Conservation (phyloP, 2,888 invertebrate genomes). For the Allygus modestus region DNA sequence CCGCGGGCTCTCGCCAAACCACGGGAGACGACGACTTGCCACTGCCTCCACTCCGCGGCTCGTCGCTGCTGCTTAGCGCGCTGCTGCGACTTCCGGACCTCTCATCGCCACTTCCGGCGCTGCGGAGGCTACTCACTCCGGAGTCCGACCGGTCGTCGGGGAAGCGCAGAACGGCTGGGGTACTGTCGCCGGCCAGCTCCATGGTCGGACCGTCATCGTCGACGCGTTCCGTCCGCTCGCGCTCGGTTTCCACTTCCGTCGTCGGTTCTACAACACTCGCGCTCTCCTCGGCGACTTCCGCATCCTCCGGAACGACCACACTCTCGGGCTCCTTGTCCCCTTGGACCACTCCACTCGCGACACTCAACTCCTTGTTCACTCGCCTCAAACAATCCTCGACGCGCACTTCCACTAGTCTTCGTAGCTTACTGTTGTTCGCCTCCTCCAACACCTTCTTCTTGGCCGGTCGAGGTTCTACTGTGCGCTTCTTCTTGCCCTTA, state of each 20-base stretch:
- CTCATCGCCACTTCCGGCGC: conserved; percentile 82
- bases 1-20: conserved; percentile 75
- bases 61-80: conserved; percentile 86
- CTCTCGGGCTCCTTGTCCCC: conserved; percentile 53
- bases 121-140: conserved; percentile 86
- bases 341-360: conserved; percentile 60
- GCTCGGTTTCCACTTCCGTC: conserved; percentile 68
- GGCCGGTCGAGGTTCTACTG: conserved; percentile 62
- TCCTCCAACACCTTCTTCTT: conserved; percentile 75
- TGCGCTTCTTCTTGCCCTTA: conserved; percentile 66
- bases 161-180: conserved; percentile 72
- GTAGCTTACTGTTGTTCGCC: conserved; percentile 75
- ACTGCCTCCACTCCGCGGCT: no score
- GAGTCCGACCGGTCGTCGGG: conserved; percentile 77
- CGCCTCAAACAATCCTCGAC: conserved; percentile 74
- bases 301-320: not conserved
- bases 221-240: conserved; percentile 71
- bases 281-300: conserved; percentile 43
- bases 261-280: conserved; percentile 65
- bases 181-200: conserved; percentile 73
- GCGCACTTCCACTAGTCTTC: conserved; percentile 73
- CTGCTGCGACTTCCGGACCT: conserved; percentile 86
- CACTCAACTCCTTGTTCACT: conserved; percentile 47
- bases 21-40: conserved; percentile 32
- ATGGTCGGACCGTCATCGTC: conserved; percentile 76